Conservation (phyloP, 2,797 vertebrate species). For the Sebastes hopkinsi region DNA sequence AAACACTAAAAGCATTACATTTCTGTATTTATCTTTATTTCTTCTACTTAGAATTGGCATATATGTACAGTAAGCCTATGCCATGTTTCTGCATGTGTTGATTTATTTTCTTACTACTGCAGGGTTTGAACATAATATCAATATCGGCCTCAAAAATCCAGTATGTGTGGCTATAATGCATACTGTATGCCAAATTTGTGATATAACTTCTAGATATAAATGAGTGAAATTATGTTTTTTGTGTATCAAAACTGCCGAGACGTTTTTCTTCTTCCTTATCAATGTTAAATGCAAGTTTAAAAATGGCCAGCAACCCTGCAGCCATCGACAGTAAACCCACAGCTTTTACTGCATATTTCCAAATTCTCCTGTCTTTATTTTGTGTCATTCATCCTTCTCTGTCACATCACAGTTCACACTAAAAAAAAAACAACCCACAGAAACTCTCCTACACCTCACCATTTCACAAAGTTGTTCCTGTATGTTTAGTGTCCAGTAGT, state of each 20-base stretch:
- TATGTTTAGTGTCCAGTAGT: not conserved
- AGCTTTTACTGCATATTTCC: not conserved
- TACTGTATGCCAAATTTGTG: not conserved
- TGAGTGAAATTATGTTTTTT: not conserved
- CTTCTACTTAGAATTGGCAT: not conserved
- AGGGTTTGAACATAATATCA: not conserved
- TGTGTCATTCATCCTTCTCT: not conserved
- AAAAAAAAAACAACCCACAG: too few species aligned
- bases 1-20: not conserved
- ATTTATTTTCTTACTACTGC: not conserved
- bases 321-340: not conserved
- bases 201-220: not conserved
- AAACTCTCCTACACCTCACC: not conserved
- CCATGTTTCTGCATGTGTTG: not conserved
- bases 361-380: not conserved
- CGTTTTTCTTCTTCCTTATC: not conserved
- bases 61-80: not conserved
- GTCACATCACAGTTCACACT: not conserved
- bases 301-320: not conserved
- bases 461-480: not conserved
- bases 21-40: not conserved
- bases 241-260: not conserved
- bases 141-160: not conserved
- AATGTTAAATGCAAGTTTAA: not conserved
- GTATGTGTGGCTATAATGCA: not conserved